Evolutionary conservation across 2,113 vertebrate genomes (phyloP), one percentile per base, ranked within the genome.

Genomic region (Glaucomys volans): DNA sequence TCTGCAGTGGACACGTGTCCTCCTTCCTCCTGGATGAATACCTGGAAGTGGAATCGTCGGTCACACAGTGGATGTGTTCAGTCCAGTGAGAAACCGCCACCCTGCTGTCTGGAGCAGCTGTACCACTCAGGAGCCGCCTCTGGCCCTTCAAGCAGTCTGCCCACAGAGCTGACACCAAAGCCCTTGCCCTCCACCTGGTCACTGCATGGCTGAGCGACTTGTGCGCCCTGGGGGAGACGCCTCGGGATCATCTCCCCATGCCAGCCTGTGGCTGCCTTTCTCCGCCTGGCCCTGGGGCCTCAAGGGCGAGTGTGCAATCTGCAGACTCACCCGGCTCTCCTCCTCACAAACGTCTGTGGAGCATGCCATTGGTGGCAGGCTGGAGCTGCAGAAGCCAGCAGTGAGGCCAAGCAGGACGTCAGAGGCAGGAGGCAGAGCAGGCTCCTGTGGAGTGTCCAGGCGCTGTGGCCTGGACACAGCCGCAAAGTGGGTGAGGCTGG

Each of bases 401-500:
- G 47, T 12, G 2, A 12, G 20, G 28, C 32, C 22, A 22, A 1
- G 0, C 16, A 37, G 35, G 28, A 71, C 35, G 22, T 5, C 28
- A 24, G 71, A 88, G 37, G 16, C 12, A 5, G 28, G 79, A 54
- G 24, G 24, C 11, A 1, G 8, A 22, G 3, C 5, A 2, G 50
- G 50, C 50, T 50, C 50, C 52, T 4, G 52, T 0, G 52, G 52
- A 54, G n/a, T n/a, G n/a, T 16, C 14, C n/a, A n/a, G 52, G 13
- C 52, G 52, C 52, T 54, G 52, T 54, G 52, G 24, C 35, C 69
- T 30, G 35, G 28, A 28, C 16, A 20, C 24, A 4, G 16, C 35
- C 76, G 6, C 4, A 0, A 0, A 8, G 28, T 47, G 28, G 0
- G 2, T 4, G 26, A 16, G 62, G 32, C 9, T 52, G 37, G 0